Evolutionary conservation across 2,113 vertebrate genomes (phyloP), one percentile per base, ranked within the genome.

Genomic region (Pholis gunnellus): DNA sequence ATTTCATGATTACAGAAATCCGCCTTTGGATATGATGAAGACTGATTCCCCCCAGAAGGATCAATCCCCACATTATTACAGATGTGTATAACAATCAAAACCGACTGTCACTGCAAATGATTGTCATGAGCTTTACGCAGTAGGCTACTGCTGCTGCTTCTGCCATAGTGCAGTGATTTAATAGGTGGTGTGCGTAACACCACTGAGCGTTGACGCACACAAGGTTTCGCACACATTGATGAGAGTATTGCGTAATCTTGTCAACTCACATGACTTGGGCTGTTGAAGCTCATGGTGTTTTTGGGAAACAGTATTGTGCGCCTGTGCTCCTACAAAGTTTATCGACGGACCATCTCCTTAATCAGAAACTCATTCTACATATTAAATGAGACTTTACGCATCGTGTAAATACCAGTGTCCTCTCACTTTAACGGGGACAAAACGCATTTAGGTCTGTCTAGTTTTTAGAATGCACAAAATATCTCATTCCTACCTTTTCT

Each of bases 401-500:
- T 34, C 17, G 11, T 36, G 0, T 14, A 34, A 22, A 59, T 25
- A 31, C 15, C 31, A 42, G 11, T 6, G 13, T 2, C 9, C 2
- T 29, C 20, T 57, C 10, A 25, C 46, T 31, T 2, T 48, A 18
- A 18, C 22, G 3, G 34, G 6, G 29, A 59, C n/a, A 22, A 9
- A 1, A 27, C 9, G 31, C 20, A 1, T 6, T 50, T 3, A 46
- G 15, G 42, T 1, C 2, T 48, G 29, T 54, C n/a, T 25, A 20
- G 3, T 20, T 9, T 36, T 61, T 13, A 56, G 11, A 77, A 48
- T 68, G 18, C 38, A 48, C n/a, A 63, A 50, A 20, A 56, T 34
- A 15, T 50, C 1, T 60, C 0, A 22, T 46, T 27, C 82, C 38
- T 85, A 88, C 82, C 86, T 82, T 57, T 13, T 44, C 60, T 20